These are phyloP conservation scores for Osmerus mordax DNA, from an alignment of 2,113 vertebrate genomes.

Conservation along the genomic window DNA sequence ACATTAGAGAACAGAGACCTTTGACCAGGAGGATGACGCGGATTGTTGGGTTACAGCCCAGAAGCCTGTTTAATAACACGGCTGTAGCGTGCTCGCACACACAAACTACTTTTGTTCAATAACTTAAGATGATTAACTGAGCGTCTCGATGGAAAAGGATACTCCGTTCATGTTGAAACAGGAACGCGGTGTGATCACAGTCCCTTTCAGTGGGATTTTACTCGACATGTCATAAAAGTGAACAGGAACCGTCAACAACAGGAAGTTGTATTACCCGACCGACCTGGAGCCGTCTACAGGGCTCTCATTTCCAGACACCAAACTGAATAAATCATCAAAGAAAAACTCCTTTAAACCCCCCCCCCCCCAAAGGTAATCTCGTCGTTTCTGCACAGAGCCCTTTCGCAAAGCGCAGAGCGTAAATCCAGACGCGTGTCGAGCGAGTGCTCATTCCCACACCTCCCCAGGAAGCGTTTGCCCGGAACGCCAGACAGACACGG, in stretches of 20 bases:
- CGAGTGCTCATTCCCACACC: too few relatives aligned
- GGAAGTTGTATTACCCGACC: constrained; percentile 51
- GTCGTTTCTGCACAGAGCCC: too few relatives aligned
- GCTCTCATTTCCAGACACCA: not conserved
- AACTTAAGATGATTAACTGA: not conserved
- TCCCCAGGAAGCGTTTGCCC: too few relatives aligned
- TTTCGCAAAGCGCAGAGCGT: too few relatives aligned
- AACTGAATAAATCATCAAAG: not conserved
- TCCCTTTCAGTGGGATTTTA: too few relatives aligned
- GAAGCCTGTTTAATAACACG: constrained; percentile 30
- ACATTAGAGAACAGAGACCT: constrained; percentile 61
- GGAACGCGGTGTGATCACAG: too few relatives aligned
- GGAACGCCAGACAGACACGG: too few relatives aligned
- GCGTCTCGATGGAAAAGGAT: not conserved
- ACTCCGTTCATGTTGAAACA: too few relatives aligned
- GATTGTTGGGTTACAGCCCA: constrained; percentile 36
- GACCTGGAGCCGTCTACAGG: not conserved
- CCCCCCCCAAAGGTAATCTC: too few relatives aligned
- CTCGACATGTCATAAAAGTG: constrained; percentile 26
- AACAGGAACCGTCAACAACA: constrained; percentile 43
- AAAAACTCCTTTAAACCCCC: not conserved
- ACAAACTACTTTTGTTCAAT: not conserved
- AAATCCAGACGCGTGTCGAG: too few relatives aligned
- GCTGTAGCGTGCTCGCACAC: not conserved
- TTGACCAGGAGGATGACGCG: constrained; percentile 41